Conservation (phyloP, 2,888 invertebrate species). For the Phyllotreta striolata region DNA sequence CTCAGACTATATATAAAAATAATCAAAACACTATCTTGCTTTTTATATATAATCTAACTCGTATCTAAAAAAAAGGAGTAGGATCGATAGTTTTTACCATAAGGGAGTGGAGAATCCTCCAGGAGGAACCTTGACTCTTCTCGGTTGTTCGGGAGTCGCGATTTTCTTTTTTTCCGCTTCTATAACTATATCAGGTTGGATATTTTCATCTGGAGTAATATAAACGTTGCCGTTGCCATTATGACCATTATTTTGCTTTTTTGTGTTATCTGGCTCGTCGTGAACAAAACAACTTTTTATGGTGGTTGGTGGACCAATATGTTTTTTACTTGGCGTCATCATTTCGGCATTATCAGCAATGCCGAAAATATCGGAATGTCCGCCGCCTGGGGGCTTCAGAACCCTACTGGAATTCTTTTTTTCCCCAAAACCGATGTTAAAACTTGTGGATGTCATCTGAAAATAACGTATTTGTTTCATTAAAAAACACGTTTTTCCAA, state of each 20-base stretch:
- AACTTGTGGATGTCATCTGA: conserved; percentile 54
- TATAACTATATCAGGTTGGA: conserved; percentile 24
- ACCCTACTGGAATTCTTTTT: conserved; percentile 58
- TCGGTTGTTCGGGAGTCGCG: conserved; percentile 19
- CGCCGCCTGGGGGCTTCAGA: conserved; percentile 61
- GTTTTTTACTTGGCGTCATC: conserved; percentile 30
- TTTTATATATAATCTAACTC: too few relatives aligned
- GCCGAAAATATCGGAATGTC: conserved; percentile 59
- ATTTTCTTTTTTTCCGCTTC: conserved; percentile 27
- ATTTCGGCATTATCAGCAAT: conserved; percentile 27
- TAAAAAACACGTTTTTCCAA: not conserved
- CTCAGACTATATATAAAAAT: too few relatives aligned
- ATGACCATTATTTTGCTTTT: conserved; percentile 32
- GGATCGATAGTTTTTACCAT: conserved; percentile 39
- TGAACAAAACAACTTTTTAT: conserved; percentile 37
- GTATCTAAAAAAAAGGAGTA: too few relatives aligned
- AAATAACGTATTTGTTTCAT: conserved; percentile 17
- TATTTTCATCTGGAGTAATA: conserved; percentile 35
- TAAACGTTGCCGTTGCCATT: conserved; percentile 3
- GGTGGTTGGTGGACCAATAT: conserved; percentile 26
- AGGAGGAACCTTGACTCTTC: conserved; percentile 44
- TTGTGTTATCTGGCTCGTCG: conserved; percentile 23
- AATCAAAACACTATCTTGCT: too few relatives aligned
- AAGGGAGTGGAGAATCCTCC: conserved; percentile 48
- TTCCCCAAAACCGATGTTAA: conserved; percentile 49